phyloP scores from a whole-genome alignment of 2,797 vertebrate genomes.

The Echiichthys vipera region DNA sequence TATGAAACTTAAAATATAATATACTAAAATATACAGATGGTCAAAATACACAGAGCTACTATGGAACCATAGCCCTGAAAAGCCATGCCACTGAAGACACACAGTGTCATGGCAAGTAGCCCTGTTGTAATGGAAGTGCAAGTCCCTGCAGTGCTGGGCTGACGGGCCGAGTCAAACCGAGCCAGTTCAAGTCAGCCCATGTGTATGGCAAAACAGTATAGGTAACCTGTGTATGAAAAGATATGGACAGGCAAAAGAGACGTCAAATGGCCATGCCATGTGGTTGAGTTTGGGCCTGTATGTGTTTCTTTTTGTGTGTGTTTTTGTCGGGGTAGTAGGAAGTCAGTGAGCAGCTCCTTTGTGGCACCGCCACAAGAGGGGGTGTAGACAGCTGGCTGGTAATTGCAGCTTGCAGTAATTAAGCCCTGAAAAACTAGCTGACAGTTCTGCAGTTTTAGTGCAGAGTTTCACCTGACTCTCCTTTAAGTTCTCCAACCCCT shows the following conservation, averaged over 20 bases:
- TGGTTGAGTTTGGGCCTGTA: not conserved
- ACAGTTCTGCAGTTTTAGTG: conserved; percentile 79
- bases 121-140: no score
- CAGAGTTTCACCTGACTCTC: conserved; percentile 3
- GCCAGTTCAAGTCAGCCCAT: no score
- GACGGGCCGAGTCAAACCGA: no score
- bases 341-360: conserved; percentile 41
- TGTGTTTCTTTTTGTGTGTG: not conserved
- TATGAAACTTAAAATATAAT: no score
- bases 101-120: no score
- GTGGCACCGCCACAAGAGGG: conserved; percentile 36
- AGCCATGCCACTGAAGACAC: no score
- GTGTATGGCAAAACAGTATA: no score
- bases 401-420: conserved; percentile 91
- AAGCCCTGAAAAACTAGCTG: conserved; percentile 91
- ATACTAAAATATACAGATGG: no score
- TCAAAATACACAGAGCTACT: no score
- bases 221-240: not conserved
- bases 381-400: conserved; percentile 89
- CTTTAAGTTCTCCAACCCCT: conserved; percentile 1
- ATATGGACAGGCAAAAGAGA: not conserved
- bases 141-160: no score
- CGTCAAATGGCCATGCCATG: not conserved
- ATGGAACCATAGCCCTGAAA: no score
- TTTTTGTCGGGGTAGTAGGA: conserved; percentile 23